Evolutionary conservation across 92 coral and sea anemone genomes (phyloP).

Genomic region (Epizoanthus fatuus): DNA sequence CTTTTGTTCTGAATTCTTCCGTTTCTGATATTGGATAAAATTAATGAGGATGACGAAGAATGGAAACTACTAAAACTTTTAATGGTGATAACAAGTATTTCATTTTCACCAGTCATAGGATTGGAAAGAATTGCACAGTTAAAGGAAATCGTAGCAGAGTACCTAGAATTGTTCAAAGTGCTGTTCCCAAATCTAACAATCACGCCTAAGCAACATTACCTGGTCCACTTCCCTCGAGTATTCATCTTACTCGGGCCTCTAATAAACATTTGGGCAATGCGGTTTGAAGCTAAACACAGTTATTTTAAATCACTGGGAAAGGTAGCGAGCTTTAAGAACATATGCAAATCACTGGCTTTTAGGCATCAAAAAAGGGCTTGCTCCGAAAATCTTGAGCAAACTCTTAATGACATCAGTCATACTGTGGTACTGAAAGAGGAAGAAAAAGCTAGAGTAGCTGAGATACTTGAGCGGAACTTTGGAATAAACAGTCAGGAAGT

Average conservation of each 20-base stretch:
- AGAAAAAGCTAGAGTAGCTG: too few relatives aligned
- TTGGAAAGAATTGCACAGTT: slow-evolving; percentile 33
- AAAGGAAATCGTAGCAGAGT: slow-evolving; percentile 26
- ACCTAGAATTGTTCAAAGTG: slow-evolving; percentile 29
- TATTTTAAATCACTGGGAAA: not conserved
- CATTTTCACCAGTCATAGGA: slow-evolving; percentile 29
- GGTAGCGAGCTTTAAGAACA: slow-evolving; percentile 48
- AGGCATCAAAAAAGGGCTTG: too few relatives aligned
- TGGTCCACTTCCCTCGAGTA: slow-evolving; percentile 49
- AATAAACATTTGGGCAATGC: slow-evolving; percentile 60
- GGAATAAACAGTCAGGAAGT: too few relatives aligned
- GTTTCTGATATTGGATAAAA: slow-evolving; percentile 11
- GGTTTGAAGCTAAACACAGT: slow-evolving; percentile 35
- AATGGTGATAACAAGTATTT: slow-evolving; percentile 32
- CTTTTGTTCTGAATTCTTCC: slow-evolving; percentile 43
- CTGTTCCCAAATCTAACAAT: slow-evolving; percentile 31
- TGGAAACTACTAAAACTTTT: slow-evolving; percentile 43
- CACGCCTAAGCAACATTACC: slow-evolving; percentile 48
- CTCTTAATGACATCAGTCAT: too few relatives aligned
- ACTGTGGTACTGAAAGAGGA: too few relatives aligned
- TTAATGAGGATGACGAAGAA: slow-evolving; percentile 7
- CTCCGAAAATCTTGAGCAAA: too few relatives aligned
- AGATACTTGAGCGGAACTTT: too few relatives aligned
- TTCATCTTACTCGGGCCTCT: slow-evolving; percentile 56
- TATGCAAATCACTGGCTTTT: not conserved